Base-by-base conservation (phyloP, 1,140 invertebrate species). In the Trissolcus basalis region DNA sequence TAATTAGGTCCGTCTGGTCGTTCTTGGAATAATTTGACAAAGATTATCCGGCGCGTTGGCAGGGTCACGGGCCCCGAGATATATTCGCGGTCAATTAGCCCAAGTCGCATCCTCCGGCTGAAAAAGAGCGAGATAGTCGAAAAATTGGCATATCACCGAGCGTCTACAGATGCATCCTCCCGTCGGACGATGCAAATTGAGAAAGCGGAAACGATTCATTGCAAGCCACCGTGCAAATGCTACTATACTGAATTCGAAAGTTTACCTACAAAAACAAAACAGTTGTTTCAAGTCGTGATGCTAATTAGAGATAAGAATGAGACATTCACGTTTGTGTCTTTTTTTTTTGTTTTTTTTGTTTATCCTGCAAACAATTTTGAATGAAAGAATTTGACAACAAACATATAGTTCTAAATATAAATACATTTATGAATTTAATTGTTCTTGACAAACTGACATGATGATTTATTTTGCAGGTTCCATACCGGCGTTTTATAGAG, bases 401-500 rank as follows among this genome's bases (percentile, higher is more conserved):
- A n/a, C n/a, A n/a, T n/a, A n/a, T n/a, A n/a, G n/a, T n/a, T n/a
- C n/a, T n/a, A n/a, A n/a, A n/a, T n/a, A n/a, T n/a, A n/a, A n/a
- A n/a, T n/a, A n/a, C n/a, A n/a, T n/a, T n/a, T n/a, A n/a, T n/a
- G n/a, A n/a, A n/a, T n/a, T n/a, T n/a, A n/a, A n/a, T n/a, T n/a
- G n/a, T n/a, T n/a, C 12, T 13, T 7, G 12, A 44, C 43, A 3
- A 44, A 44, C 7, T 4, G 4, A 44, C 8, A 4, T 44, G 13
- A 36, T 49, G 14, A 1, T 67, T 59, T n/a, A 35, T 47, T 47
- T 75, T 56, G 65, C 81, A 93, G 92, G 91, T 76, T 89, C 90
- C 14, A 90, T 92, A 76, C 92, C 92, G 56, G 86, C 90, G 9
- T 90, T 90, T 80, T 93, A 92, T 78, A 83, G 92, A 60, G 91